Percentiles rank a stretch among this genome's conserved stretches.
phyloP scores from a whole-genome alignment of 2,797 vertebrate species.

The Bufotes viridis region DNA sequence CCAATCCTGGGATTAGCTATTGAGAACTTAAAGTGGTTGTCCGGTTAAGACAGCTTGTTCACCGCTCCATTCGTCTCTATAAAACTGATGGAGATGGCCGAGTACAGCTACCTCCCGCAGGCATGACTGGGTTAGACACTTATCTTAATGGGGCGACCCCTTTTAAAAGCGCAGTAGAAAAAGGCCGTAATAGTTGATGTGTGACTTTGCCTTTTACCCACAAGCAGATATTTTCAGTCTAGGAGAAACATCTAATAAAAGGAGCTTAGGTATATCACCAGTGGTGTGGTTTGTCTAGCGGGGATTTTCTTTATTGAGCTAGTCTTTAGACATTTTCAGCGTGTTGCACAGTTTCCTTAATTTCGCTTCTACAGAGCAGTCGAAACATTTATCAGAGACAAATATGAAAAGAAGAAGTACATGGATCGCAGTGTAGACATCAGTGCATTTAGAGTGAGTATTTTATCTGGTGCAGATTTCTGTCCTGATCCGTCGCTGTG shows the following conservation, averaged over 20 bases:
- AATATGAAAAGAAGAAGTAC: conserved; percentile 98
- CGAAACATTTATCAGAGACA: conserved; percentile 94
- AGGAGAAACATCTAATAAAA: not conserved
- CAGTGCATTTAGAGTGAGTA: conserved; percentile 84
- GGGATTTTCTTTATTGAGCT: not conserved
- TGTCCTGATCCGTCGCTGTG: no score
- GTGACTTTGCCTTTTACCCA: not conserved
- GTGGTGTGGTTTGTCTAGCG: no score
- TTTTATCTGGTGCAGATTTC: no score
- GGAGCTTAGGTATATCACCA: not conserved
- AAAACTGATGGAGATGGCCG: no score
- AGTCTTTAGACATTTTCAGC: not conserved
- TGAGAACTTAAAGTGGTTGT: no score
- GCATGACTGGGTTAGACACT: no score
- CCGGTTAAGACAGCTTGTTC: no score
- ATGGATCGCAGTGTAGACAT: conserved; percentile 95
- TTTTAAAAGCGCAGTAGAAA: no score
- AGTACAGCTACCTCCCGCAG: no score
- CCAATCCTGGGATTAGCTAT: no score
- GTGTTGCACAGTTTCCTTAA: conserved; percentile 70
- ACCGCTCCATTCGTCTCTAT: no score
- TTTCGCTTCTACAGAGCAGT: conserved; percentile 78
- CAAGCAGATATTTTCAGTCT: not conserved
- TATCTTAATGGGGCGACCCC: no score
- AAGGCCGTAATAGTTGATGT: not conserved